Base-by-base conservation (phyloP, 2,888 invertebrate species). In the Ormyrus thymus region DNA sequence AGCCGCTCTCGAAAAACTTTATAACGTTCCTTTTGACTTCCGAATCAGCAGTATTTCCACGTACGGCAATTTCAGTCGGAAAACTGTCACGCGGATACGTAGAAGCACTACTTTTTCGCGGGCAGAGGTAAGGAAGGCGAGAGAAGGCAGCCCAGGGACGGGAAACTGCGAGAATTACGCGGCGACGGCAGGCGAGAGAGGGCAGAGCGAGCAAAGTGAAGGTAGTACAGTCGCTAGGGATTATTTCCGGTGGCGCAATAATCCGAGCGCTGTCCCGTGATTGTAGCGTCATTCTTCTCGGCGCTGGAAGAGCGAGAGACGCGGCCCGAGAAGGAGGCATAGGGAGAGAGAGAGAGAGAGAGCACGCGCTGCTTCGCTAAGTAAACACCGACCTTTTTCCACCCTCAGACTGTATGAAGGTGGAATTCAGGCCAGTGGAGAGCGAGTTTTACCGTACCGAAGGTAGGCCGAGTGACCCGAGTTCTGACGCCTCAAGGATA, bases 251-350 rank as follows among this genome's bases (percentile, higher is more conserved):
- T 56, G 68, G 68, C 56, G 68, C 53, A 66, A 56, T 68, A 68
- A 68, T 68, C 55, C 55, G 9, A 45, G 68, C 51, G 51, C 51
- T 7, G 11, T n/a, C 10, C 11, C 68, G 46, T 68, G 55, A 68
- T 68, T 68, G 55, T 68, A 68, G 55, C 43, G 68, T n/a, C 68
- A 13, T 68, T 68, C 68, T 68, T 55, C 46, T 56, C 68, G 53
- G 43, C 29, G 4, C 29, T 29, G 29, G 29, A 29, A 29, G n/a
- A 43, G 45, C 11, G 61, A 45, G 61, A 29, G 61, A 8, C 7
- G 45, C 3, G 29, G 29, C 0, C 29, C 29, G 4, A 29, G 29
- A 29, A 29, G 4, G 29, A 29, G 29, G 29, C 7, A 58, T 9
- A 15, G 29, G n/a, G n/a, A n/a, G n/a, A 29, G 29, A 29, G n/a